phyloP scores from a whole-genome alignment of 1,140 invertebrate genomes.

The Belonocnema kinseyi region DNA sequence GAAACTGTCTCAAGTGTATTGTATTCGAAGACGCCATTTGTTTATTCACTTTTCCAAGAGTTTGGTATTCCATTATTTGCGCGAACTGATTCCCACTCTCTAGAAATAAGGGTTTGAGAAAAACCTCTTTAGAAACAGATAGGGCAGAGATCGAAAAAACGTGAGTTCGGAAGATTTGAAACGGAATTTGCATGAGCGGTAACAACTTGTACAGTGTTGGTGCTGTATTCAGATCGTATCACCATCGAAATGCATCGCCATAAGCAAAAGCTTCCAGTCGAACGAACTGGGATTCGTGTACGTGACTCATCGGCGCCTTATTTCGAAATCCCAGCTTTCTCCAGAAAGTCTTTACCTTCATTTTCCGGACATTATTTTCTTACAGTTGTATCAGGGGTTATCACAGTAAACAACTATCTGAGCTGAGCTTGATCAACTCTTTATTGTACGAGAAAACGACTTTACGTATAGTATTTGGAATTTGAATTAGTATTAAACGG shows the following conservation, averaged over 20 bases:
- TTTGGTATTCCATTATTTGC: constrained; percentile 8
- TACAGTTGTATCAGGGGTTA: constrained; percentile 15
- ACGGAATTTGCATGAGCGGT: constrained; percentile 15
- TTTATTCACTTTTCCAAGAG: constrained; percentile 7
- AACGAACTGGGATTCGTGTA: constrained; percentile 28
- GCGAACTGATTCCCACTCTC: constrained; percentile 16
- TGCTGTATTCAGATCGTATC: constrained; percentile 17
- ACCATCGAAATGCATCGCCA: constrained; percentile 28
- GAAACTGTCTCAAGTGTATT: constrained; percentile 15
- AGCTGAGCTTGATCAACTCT: constrained; percentile 22
- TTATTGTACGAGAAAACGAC: constrained; percentile 10
- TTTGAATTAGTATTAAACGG: constrained; percentile 3
- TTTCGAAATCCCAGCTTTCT: constrained; percentile 16
- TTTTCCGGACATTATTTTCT: constrained; percentile 26
- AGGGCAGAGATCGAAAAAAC: neutral
- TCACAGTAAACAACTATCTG: neutral
- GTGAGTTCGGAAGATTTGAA: neutral
- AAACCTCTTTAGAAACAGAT: neutral
- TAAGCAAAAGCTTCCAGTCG: constrained; percentile 37
- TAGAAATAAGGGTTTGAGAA: constrained; percentile 18
- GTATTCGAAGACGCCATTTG: constrained; percentile 14
- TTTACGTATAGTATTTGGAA: constrained; percentile 23
- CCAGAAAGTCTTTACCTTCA: constrained; percentile 14
- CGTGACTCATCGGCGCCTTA: constrained; percentile 24
- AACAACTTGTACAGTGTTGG: constrained; percentile 15